Conservation (phyloP, 2,888 invertebrate genomes). For the Alentia gelatinosa region DNA sequence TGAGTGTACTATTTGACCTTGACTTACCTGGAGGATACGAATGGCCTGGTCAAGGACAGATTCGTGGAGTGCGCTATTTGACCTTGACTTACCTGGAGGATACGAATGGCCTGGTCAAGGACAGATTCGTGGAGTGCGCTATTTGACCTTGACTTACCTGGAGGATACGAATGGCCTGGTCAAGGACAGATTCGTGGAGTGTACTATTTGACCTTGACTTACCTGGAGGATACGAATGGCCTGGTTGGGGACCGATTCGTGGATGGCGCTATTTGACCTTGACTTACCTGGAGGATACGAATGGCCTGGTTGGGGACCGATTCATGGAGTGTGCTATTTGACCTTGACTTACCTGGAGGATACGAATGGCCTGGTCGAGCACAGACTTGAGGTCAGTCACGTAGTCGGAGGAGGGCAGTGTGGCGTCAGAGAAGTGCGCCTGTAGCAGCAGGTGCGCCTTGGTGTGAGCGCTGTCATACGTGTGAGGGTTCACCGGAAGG, state of each 20-base stretch:
- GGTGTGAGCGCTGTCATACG: constrained; percentile 94
- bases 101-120: neutral
- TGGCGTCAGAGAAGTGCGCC: constrained; percentile 92
- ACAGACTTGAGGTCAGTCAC: constrained; percentile 97
- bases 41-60: neutral
- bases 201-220: too few species aligned
- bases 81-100: neutral
- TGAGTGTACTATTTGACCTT: too few species aligned
- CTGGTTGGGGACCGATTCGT: neutral
- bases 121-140: too few species aligned
- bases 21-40: neutral
- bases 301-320: neutral
- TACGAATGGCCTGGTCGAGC: constrained; percentile 96
- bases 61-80: too few species aligned
- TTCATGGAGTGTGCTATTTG: too few species aligned
- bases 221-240: neutral
- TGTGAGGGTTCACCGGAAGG: constrained; percentile 86
- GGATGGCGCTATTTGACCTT: too few species aligned
- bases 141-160: too few species aligned
- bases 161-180: neutral
- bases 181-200: too few species aligned
- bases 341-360: constrained; percentile 87
- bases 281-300: neutral
- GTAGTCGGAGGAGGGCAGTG: constrained; percentile 95
- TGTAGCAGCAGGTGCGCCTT: constrained; percentile 96